Conservation (phyloP, 2,113 vertebrate species). For the Poeciliopsis prolifica region DNA sequence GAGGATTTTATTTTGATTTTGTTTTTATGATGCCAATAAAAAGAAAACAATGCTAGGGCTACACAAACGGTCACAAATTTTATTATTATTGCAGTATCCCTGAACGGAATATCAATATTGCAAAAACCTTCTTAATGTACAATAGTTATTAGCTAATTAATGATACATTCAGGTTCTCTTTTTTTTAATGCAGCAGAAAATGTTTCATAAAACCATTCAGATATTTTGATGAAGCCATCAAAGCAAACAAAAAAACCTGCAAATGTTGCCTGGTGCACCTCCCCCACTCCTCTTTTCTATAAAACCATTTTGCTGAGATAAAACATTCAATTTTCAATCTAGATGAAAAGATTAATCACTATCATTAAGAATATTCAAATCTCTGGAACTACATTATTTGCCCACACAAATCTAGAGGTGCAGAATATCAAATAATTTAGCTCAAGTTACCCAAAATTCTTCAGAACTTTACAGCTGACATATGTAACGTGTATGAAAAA, state of each 20-base stretch:
- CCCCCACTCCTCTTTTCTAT: no score
- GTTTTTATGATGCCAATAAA: not conserved
- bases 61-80: not conserved
- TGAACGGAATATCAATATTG: not conserved
- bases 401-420: not conserved
- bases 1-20: not conserved
- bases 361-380: not conserved
- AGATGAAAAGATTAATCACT: not conserved
- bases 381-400: not conserved
- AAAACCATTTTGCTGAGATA: no score
- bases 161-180: not conserved
- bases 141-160: not conserved
- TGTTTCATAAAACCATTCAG: not conserved
- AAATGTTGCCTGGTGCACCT: no score
- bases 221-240: not conserved
- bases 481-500: no score
- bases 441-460: slow-evolving; percentile 9
- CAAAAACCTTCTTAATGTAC: not conserved
- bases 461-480: not conserved
- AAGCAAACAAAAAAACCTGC: not conserved
- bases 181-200: not conserved
- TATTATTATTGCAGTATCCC: not conserved
- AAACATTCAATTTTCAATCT: not conserved
- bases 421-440: not conserved
- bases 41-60: not conserved